Evolutionary conservation across 2,113 vertebrate species (phyloP), one percentile per base, ranked within the genome.

Genomic region (Mirza zaza): DNA sequence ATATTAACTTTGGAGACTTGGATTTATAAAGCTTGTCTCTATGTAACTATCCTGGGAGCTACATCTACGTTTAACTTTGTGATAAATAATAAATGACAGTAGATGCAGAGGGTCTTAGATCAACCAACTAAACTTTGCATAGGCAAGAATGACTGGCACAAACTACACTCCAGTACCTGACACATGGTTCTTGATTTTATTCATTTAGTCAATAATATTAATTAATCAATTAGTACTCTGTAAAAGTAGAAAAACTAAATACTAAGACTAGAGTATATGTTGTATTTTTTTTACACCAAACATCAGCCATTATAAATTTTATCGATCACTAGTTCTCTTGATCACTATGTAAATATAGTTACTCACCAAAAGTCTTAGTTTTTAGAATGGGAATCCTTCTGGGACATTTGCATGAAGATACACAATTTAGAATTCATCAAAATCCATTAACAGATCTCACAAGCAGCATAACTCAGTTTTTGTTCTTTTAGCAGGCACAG

Each of bases 281-380:
- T 84, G 27, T 57, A 8, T 39, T 92, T 94, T 94, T 94, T 88
- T 90, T 32, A 77, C 36, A 55, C 39, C 79, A 79, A 94, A 92
- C 13, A 52, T 63, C 8, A 85, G 42, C 36, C n/a, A 50, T 50
- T 83, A 11, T 1, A 91, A 71, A 2, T 70, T 94, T 92, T 79
- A 34, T 57, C 73, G 45, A 81, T 82, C 52, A 59, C 3, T 21
- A 48, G 2, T 88, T 42, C 17, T 77, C 45, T 76, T 88, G 45
- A 27, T 85, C 14, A 80, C 11, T 67, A 20, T 39, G 11, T 68
- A 61, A 88, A 85, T 79, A 80, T 8, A 81, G 42, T 77, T 86
- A 29, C 17, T 88, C 50, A 73, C 23, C 17, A 71, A 83, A 12
- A 63, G 39, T 27, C 55, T 91, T 79, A 13, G 10, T 50, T 90